Percentiles rank a stretch among this genome's conserved stretches.
phyloP scores from a whole-genome alignment of 2,888 invertebrate genomes.

The Ptilodon capucinus region DNA sequence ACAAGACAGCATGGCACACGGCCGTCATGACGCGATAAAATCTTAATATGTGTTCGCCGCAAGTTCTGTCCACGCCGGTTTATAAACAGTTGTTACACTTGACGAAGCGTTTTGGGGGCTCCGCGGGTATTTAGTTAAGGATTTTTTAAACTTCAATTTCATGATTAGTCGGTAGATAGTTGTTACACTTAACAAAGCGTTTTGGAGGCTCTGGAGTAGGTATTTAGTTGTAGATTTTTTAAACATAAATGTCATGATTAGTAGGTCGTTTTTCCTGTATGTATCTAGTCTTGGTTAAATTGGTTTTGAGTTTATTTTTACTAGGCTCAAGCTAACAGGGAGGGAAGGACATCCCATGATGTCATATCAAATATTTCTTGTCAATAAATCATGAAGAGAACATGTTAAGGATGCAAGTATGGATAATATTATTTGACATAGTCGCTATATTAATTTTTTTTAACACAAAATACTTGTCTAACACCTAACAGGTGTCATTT shows the following conservation, averaged over 20 bases:
- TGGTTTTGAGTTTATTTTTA: no score
- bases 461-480: not conserved
- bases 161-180: conserved; percentile 23
- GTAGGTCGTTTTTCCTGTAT: conserved; percentile 1
- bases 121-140: conserved; percentile 12
- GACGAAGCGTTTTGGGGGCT: conserved; percentile 30
- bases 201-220: conserved; percentile 26
- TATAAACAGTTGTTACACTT: conserved; percentile 38
- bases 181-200: conserved; percentile 33
- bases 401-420: no score
- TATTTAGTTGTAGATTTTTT: conserved; percentile 10
- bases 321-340: no score
- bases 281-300: not conserved
- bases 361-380: no score
- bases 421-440: no score
- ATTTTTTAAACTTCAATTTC: not conserved
- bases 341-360: no score
- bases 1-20: conserved; percentile 34
- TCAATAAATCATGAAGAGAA: no score
- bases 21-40: conserved; percentile 55
- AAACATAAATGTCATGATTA: not conserved
- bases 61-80: conserved; percentile 45
- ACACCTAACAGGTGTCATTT: not conserved
- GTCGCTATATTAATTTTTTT: no score
- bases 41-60: conserved; percentile 67